phyloP scores from a whole-genome alignment of 2,888 invertebrate genomes.

The Augiades crinisus region DNA sequence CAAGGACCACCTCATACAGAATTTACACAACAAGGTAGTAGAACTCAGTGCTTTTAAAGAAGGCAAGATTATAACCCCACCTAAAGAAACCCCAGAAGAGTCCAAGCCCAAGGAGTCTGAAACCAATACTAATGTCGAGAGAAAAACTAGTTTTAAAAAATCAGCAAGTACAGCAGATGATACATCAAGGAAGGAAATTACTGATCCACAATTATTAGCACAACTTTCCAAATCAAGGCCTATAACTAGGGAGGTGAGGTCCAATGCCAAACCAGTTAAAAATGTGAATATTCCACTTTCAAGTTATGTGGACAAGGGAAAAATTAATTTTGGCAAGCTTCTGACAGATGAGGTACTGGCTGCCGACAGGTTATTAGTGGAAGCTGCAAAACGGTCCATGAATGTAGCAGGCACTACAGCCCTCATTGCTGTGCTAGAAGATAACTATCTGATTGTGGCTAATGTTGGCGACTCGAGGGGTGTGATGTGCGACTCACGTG shows the following conservation, averaged over 20 bases:
- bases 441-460: slow-evolving; percentile 91
- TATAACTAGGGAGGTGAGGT: slow-evolving; percentile 81
- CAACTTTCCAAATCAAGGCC: slow-evolving; percentile 83
- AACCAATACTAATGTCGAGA: slow-evolving; percentile 60
- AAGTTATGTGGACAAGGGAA: slow-evolving; percentile 87
- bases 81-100: slow-evolving; percentile 58
- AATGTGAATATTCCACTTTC: slow-evolving; percentile 75
- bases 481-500: slow-evolving; percentile 95
- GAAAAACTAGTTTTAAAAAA: slow-evolving; percentile 85
- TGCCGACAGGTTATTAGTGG: slow-evolving; percentile 90
- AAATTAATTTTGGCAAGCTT: slow-evolving; percentile 90
- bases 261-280: slow-evolving; percentile 65
- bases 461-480: slow-evolving; percentile 98
- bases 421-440: slow-evolving; percentile 92
- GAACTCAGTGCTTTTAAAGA: slow-evolving; percentile 86
- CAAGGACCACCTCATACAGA: slow-evolving; percentile 92
- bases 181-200: slow-evolving; percentile 81
- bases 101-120: slow-evolving; percentile 67
- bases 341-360: slow-evolving; percentile 93
- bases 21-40: slow-evolving; percentile 87
- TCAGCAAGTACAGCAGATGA: slow-evolving; percentile 83
- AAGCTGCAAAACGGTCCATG: slow-evolving; percentile 89
- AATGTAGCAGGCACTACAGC: slow-evolving; percentile 95
- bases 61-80: slow-evolving; percentile 70
- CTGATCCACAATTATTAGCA: slow-evolving; percentile 85